Evolutionary conservation across 2,888 invertebrate genomes (phyloP), one percentile per base, ranked within the genome.

Genomic region (Caenorhabditis sp.): DNA sequence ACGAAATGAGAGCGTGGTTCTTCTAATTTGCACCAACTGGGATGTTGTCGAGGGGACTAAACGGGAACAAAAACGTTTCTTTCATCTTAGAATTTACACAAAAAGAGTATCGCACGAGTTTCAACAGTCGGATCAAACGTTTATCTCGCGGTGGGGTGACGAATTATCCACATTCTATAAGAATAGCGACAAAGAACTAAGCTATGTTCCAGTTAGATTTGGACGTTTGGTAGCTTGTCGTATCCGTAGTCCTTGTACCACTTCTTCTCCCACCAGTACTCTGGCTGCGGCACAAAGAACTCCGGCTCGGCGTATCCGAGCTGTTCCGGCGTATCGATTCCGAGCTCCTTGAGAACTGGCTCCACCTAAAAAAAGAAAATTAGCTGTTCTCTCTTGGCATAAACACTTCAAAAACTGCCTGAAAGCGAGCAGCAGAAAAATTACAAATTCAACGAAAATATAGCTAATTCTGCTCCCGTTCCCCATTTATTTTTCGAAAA

Each of bases 261-360:
- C 58, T 83, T 83, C 81, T 83, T 83, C 80, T 89, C 88, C 89
- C 88, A 88, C 85, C 86, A 88, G 72, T 81, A 88, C 89, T 92
- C 93, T 68, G 94, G 93, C 87, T 92, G 92, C 87, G 93, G 91
- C 82, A 95, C 91, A 77, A 94, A 95, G 90, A 98, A 91, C 91
- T 99, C 97, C 70, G 98, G 99, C 91, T 95, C 94, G 91, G 97
- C 96, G 89, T 95, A 97, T 77, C 97, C 97, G 87, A 99, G 92
- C 89, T 98, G 95, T 90, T 97, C 97, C 0, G 94, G 94, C 30
- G 97, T 96, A 63, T 93, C 93, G 84, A 99, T 93, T 50, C 99
- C 98, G 72, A 99, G 91, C 91, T 99, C 96, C 43, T 93, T 93
- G 72, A 99, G 92, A 2, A 96, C 95, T 32, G 99, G 97, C 88